Percentiles rank a stretch among this genome's conserved stretches.
phyloP scores from a whole-genome alignment of 2,113 vertebrate species.

The Dasypus novemcinctus region DNA sequence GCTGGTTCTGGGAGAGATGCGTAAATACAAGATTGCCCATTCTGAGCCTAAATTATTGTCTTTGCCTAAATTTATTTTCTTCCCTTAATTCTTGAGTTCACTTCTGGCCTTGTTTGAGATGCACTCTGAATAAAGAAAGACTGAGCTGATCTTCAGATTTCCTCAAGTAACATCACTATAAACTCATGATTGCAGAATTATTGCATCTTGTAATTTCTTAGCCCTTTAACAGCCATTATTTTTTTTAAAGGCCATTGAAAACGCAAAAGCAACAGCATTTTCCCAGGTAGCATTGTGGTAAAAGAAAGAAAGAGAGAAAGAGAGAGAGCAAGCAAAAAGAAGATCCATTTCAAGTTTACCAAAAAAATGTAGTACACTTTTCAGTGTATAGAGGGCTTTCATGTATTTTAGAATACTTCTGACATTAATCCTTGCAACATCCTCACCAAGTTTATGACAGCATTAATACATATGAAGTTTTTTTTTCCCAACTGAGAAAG shows the following conservation, averaged over 20 bases:
- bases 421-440: neutral
- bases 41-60: slow-evolving; percentile 31
- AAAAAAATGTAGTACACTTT: neutral
- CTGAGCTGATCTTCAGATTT: neutral
- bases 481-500: neutral
- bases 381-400: neutral
- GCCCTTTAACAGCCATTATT: neutral
- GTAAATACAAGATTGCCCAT: neutral
- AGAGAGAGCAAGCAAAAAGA: neutral
- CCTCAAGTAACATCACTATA: neutral
- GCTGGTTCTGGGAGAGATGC: neutral
- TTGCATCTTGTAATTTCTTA: neutral
- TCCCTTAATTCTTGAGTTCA: slow-evolving; percentile 37
- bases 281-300: neutral
- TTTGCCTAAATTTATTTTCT: neutral
- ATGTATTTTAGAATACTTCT: neutral
- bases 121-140: neutral
- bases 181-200: neutral
- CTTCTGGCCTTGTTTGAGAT: slow-evolving; percentile 26
- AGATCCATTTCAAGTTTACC: neutral
- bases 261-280: neutral
- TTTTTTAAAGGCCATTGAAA: neutral
- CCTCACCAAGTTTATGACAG: neutral
- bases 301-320: neutral
- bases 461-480: neutral